These are phyloP conservation scores for Schlechtendalia chinensis DNA, from an alignment of 1,140 invertebrate genomes.

Conservation along the genomic window DNA sequence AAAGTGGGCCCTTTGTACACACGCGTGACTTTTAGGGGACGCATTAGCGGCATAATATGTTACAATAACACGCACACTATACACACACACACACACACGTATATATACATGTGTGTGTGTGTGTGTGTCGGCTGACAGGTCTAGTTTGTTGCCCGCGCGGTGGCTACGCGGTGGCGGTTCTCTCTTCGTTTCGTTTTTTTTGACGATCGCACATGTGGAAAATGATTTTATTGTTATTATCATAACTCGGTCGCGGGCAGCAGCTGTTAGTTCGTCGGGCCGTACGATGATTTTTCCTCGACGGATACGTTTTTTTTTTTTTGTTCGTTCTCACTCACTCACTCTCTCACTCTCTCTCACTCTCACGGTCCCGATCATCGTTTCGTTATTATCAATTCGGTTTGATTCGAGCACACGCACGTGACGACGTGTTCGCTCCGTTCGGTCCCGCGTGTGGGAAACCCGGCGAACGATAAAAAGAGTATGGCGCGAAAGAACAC, in stretches of 20 bases:
- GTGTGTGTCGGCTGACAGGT: conserved; percentile 17
- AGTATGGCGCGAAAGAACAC: too few species aligned
- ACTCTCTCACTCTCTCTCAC: not conserved
- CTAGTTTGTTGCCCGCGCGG: conserved; percentile 38
- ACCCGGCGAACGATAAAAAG: too few species aligned
- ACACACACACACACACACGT: too few species aligned
- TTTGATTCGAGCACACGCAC: conserved; percentile 24
- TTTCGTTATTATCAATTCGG: conserved; percentile 20
- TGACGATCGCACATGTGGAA: conserved; percentile 47
- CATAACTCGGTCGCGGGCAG: conserved; percentile 29
- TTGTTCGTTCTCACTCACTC: not conserved
- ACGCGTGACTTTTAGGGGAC: conserved; percentile 49
- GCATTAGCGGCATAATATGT: conserved; percentile 48
- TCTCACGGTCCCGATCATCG: conserved; percentile 3
- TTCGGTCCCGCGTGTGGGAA: too few species aligned
- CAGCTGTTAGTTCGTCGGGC: conserved; percentile 34
- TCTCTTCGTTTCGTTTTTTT: conserved; percentile 20
- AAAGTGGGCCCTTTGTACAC: conserved; percentile 36
- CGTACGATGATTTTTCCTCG: conserved; percentile 30
- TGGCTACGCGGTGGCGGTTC: not conserved
- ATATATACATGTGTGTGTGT: not conserved
- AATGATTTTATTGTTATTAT: conserved; percentile 49
- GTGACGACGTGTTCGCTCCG: not conserved
- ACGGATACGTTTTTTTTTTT: conserved; percentile 29
- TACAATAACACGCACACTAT: conserved; percentile 39